Base-by-base conservation (phyloP, 2,113 vertebrate genomes). In the Coreoperca whiteheadi region DNA sequence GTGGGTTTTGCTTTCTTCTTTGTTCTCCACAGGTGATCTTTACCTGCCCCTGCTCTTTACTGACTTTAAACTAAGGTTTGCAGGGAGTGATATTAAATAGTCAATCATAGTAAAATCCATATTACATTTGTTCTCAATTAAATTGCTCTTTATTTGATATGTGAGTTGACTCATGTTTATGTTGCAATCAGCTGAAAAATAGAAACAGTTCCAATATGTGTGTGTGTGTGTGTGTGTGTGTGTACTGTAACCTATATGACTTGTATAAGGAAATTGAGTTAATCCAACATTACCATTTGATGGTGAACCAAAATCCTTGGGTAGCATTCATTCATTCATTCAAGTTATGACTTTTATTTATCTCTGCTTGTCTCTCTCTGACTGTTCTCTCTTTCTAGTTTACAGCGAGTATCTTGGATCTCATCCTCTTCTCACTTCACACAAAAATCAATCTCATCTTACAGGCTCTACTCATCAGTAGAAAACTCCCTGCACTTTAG, bases 401-500 rank as follows among this genome's bases (percentile, higher is more conserved):
- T 46, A 70, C 20, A 34, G 41, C 30, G 8, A 50, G 21, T 5
- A n/a, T 32, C 32, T 34, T 5, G 4, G 32, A 34, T 34, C 21
- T 53, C 10, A 37, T 18, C 28, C 3, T 51, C 14, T 41, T 60
- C 30, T 72, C 61, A 14, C 39, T 34, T 77, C 28, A 14, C 25
- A 12, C 1, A 53, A 60, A 77, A 67, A 66, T 61, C 30, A 2
- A 46, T 64, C 28, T 39, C 21, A 14, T 74, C 28, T 74, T 54
- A 28, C 37, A 48, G n/a, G 1, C 60, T 48, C 51, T 48, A 15
- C 23, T 43, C 63, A n/a, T 16, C 63, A 37, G 20, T 18, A 28
- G 21, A 61, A 34, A 34, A 41, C 12, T 75, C n/a, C 4, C 23
- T 69, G 59, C 81, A 48, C 71, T 48, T 61, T 16, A n/a, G 28